Base-by-base conservation (phyloP, 2,888 invertebrate genomes). In the Leptinotarsa tumamoca region DNA sequence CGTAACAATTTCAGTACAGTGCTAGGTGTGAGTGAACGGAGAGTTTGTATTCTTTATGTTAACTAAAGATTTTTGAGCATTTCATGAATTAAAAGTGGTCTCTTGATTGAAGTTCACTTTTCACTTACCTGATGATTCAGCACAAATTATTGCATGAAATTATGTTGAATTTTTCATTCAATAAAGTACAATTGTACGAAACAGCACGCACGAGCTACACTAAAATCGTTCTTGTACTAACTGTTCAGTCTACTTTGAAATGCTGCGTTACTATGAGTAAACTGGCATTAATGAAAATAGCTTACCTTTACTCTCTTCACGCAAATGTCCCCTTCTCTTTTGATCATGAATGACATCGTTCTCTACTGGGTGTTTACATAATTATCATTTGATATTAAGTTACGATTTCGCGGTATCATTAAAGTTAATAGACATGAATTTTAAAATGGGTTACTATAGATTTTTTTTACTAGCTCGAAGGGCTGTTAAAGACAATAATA, bases 241-340 rank as follows among this genome's bases (percentile, higher is more conserved):
- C 54, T 18, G 13, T 21, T 7, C n/a, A 18, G 54, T 54, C 54
- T 10, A 54, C 54, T 18, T 13, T n/a, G 18, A 54, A 54, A 10
- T 43, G 43, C 43, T 43, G 33, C 10, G 54, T 10, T 54, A 54
- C 18, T 54, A 18, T 18, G 54, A 54, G 18, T 54, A 7, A 54
- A 54, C 54, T 18, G 10, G 54, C 54, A 54, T 54, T 54, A 18
- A 54, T 18, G 54, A 54, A 54, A 54, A 54, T 54, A n/a, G 54
- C 54, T 54, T 4, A 54, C 54, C 54, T 54, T 54, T 54, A 54
- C 18, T 10, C 18, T 54, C 18, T 54, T 54, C 18, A 54, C 54
- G 18, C 18, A 54, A 54, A 54, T 54, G 13, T 18, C 54, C 54
- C 54, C 54, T 54, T 54, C 54, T 54, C 54, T 54, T 54, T 18